Base-by-base conservation (phyloP, 2,113 vertebrate species). In the Greenwoodochromis staneri region DNA sequence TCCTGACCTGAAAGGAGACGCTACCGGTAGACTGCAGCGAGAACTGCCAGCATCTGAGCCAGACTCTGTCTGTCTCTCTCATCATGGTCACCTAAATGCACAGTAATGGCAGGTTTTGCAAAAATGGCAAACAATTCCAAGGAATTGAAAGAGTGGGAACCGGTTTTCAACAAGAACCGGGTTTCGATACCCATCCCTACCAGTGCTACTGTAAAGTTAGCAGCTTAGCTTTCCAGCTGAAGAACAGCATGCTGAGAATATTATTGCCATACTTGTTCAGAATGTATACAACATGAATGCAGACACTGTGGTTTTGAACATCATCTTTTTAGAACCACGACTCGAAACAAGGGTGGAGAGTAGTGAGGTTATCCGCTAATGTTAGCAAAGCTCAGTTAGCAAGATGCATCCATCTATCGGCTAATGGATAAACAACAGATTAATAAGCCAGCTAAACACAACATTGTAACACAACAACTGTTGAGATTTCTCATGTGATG, bases 121-220 rank as follows among this genome's bases (percentile, higher is more conserved):
- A 24, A 57, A 57, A 57, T 57, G 21, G 12, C 0, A 14, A 57
- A 57, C 54, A 0, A 13, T 4, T 8, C 53, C 11, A 55, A 55
- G 11, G 6, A 55, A 24, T 55, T 24, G 21, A 55, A 55, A 55
- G 0, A 55, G 53, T 55, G 21, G 21, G 0, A 24, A 24, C n/a
- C 2, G 9, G 51, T 53, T 53, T 0, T 53, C 19, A 53, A 53
- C 19, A 21, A 53, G 2, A 54, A 54, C 51, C 10, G 2, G n/a
- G 1, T 55, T 55, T 55, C 0, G 0, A 27, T 55, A 1, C 53
- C 1, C 53, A 27, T 5, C 21, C 0, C 54, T 2, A 55, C 6
- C 24, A 73, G 42, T 73, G 40, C 9, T 47, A 45, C 40, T 29
- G 1, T 73, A 47, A 73, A 73, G 40, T 29, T 73, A 45, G 69